These are phyloP conservation scores for Thryonomys swinderianus DNA, from an alignment of 2,113 vertebrate species.

Conservation along the genomic window DNA sequence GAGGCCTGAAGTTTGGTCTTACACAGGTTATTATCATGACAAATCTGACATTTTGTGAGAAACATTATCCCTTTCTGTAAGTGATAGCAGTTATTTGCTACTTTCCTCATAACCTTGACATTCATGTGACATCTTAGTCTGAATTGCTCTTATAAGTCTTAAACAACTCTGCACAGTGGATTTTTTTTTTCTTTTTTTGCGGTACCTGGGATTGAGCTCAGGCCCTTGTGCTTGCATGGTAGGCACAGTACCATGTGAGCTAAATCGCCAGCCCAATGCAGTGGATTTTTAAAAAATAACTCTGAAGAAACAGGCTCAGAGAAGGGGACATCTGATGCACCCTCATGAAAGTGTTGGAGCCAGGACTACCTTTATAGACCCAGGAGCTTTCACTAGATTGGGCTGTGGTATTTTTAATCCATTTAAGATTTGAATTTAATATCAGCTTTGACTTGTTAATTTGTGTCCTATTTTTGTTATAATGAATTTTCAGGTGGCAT, in stretches of 20 bases:
- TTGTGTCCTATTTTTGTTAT: background rate
- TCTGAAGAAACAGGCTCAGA: background rate
- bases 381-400: background rate
- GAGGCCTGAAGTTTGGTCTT: background rate
- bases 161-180: background rate
- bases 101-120: constrained; percentile 14
- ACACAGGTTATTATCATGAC: background rate
- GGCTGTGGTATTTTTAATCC: background rate
- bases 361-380: background rate
- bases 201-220: too few species aligned
- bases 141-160: constrained; percentile 37
- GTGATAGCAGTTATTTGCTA: background rate
- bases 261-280: too few species aligned
- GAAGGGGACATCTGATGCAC: background rate
- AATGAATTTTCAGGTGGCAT: background rate
- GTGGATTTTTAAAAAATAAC: background rate
- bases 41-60: constrained; percentile 20
- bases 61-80: background rate
- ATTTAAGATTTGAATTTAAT: background rate
- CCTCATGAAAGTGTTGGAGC: background rate
- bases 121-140: constrained; percentile 22
- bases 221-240: too few species aligned
- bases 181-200: background rate
- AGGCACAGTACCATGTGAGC: too few species aligned
- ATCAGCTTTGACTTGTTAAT: background rate